These are phyloP conservation scores for Mastomys natalensis DNA, from an alignment of 2,113 vertebrate species.

Conservation along the genomic window DNA sequence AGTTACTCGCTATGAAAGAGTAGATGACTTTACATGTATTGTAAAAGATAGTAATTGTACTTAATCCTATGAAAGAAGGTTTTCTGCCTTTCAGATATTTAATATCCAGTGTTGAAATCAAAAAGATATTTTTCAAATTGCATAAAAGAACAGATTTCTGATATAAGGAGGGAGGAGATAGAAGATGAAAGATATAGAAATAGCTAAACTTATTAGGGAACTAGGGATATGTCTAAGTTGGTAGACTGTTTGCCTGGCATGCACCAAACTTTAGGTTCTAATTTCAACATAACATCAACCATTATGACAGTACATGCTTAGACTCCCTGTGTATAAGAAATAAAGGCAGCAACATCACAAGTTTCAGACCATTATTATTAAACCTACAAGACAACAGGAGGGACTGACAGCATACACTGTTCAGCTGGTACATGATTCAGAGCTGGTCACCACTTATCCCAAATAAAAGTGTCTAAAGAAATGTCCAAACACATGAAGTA, in stretches of 20 bases:
- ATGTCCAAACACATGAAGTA: not conserved
- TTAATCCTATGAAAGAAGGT: not conserved
- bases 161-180: not conserved
- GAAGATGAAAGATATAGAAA: not conserved
- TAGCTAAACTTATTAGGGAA: not conserved
- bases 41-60: not conserved
- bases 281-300: too few species aligned
- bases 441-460: not conserved
- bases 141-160: not conserved
- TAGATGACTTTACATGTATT: not conserved
- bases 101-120: conserved; percentile 21
- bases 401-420: not conserved
- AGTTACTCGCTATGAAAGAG: not conserved
- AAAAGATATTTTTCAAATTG: conserved; percentile 20
- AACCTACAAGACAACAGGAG: not conserved
- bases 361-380: not conserved
- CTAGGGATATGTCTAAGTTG: too few species aligned
- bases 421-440: not conserved
- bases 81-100: not conserved
- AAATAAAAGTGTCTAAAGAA: not conserved
- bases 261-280: too few species aligned
- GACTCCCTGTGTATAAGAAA: not conserved
- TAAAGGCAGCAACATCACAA: not conserved
- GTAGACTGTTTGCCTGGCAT: not conserved
- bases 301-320: too few species aligned